Percentiles rank a stretch among this genome's conserved stretches.
phyloP scores from a whole-genome alignment of 2,888 invertebrate species.

The Epistrophe eligans region DNA sequence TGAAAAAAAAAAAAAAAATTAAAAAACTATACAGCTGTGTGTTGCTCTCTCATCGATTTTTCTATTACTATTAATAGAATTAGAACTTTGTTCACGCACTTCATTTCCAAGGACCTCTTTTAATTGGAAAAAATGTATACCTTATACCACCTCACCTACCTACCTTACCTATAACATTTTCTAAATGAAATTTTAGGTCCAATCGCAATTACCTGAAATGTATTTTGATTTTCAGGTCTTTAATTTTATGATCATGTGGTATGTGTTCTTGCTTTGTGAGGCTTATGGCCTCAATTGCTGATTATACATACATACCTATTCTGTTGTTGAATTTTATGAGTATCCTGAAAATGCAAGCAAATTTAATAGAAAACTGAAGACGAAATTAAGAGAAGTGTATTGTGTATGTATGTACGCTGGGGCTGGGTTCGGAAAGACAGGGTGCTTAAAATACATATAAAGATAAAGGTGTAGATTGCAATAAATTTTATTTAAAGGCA shows the following conservation, averaged over 20 bases:
- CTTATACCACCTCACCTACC: too few species aligned
- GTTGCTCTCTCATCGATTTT: conserved; percentile 33
- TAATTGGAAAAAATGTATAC: conserved; percentile 53
- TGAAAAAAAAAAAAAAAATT: neutral
- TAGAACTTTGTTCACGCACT: conserved; percentile 35
- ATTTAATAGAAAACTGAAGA: conserved; percentile 31
- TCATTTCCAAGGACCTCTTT: conserved; percentile 13
- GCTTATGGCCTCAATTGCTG: conserved; percentile 2
- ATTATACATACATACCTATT: too few species aligned
- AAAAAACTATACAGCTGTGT: neutral
- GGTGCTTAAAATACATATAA: neutral
- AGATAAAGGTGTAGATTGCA: too few species aligned
- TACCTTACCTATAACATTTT: neutral
- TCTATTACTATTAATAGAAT: conserved; percentile 50
- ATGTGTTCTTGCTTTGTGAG: neutral
- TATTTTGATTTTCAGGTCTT: conserved; percentile 21
- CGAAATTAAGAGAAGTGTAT: too few species aligned
- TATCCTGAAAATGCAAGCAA: conserved; percentile 40
- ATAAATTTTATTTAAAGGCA: too few species aligned
- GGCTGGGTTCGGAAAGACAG: neutral
- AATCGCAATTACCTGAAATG: conserved; percentile 22
- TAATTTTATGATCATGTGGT: conserved; percentile 26
- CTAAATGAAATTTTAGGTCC: conserved; percentile 45
- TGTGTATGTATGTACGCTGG: too few species aligned
- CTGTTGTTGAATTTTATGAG: conserved; percentile 39